Conservation (phyloP, 2,888 invertebrate genomes). For the Mactromeris polynyma region DNA sequence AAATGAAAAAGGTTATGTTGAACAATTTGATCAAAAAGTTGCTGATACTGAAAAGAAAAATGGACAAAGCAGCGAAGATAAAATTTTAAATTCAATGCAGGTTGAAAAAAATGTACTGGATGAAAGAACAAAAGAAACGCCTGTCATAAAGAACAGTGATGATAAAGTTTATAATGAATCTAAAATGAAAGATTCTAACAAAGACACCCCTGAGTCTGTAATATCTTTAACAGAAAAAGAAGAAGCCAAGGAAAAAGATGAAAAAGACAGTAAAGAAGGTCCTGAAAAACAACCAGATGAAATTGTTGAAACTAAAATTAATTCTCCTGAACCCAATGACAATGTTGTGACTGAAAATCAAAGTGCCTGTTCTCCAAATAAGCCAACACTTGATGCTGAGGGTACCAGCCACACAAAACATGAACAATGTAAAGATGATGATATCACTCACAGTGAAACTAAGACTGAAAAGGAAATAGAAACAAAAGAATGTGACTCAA, state of each 20-base stretch:
- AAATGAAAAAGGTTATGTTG: neutral
- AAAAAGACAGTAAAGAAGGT: neutral
- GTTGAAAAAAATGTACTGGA: neutral
- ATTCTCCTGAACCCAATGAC: neutral
- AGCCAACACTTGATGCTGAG: neutral
- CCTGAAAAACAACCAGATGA: neutral
- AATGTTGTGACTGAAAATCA: neutral
- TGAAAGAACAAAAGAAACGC: neutral
- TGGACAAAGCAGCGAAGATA: neutral
- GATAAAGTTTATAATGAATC: neutral
- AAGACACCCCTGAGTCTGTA: neutral
- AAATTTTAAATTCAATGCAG: neutral
- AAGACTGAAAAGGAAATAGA: neutral
- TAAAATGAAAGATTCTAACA: neutral
- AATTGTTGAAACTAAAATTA: neutral
- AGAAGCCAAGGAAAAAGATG: neutral
- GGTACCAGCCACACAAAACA: neutral
- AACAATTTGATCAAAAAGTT: neutral
- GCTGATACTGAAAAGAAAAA: neutral
- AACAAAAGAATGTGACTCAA: neutral
- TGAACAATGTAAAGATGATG: neutral
- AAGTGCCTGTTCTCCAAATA: neutral
- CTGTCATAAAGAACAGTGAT: neutral
- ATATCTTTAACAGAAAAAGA: neutral
- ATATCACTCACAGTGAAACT: neutral